Evolutionary conservation across 2,888 invertebrate genomes (phyloP), one percentile per base, ranked within the genome.

Genomic region (Agonopterix subpropinquella): DNA sequence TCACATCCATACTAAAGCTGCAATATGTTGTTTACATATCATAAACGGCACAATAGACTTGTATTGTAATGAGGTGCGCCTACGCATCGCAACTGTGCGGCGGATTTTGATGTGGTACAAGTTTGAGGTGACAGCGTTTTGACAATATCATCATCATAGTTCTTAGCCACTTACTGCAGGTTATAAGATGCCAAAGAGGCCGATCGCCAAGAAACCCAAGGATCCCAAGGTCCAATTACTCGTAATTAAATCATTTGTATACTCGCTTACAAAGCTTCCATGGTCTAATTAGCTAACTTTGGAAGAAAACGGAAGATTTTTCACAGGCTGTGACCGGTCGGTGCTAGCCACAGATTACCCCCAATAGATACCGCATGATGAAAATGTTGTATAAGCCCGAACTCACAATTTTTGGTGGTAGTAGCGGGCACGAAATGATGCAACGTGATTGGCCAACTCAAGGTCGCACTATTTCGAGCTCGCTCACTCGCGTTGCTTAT

Each of bases 11-110:
- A 50, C 44, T 57, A 61, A 54, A 53, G 49, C 49, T 46, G 42
- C 54, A 44, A 18, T 44, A 49, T 48, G 50, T 46, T 69, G 70
- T 73, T 72, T 72, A 70, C 72, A 67, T 68, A 66, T 68, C 63
- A 62, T 67, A 67, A 69, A 61, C 53, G 51, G 64, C 57, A 73
- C 72, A 73, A 74, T 82, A 69, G 75, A 65, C 66, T 59, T 57
- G 69, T 73, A 82, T 83, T 80, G 68, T 80, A 83, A 84, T 80
- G 80, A 78, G 75, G 54, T 57, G 68, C 72, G 63, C 78, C 78
- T 65, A 78, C 77, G 70, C 73, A 55, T 8, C 39, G 41, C 41
- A 36, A 36, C 45, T 47, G 51, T 49, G 51, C 37, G 41, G 11
- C 36, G 45, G 43, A 15, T 8, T 37, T 11, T n/a, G 11, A 15